Conservation (phyloP, 35 echinoderm and acorn worm genomes). For the Patiria miniata region DNA sequence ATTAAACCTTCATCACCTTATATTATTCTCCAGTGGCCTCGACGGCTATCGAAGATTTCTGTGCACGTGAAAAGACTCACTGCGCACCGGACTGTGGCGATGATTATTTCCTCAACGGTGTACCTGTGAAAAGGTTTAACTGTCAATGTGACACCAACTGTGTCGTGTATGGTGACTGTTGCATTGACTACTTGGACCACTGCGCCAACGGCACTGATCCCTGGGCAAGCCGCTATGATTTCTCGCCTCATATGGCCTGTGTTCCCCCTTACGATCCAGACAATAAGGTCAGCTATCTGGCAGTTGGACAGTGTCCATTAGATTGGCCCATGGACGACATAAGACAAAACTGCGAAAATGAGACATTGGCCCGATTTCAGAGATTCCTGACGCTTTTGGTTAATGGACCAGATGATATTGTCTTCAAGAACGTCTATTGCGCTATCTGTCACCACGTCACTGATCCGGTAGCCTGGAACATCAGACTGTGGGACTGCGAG, state of each 20-base stretch:
- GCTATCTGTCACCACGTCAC: slow-evolving; percentile 4
- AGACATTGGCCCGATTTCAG: neutral
- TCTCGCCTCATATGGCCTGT: neutral
- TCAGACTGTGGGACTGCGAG: neutral
- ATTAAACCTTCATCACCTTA: no score
- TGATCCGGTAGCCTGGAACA: neutral
- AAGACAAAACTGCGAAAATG: neutral
- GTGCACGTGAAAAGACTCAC: neutral
- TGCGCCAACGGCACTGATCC: neutral
- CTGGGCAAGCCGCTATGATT: no score
- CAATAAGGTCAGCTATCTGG: neutral
- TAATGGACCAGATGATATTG: neutral
- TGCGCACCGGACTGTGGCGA: no score
- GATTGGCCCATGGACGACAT: neutral
- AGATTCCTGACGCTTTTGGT: neutral
- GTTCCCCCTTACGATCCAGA: neutral
- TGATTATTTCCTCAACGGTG: no score
- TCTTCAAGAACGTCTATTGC: slow-evolving; percentile 18
- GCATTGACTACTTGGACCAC: slow-evolving; percentile 5
- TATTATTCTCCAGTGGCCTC: no score
- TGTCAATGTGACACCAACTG: slow-evolving; percentile 9
- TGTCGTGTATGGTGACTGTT: neutral
- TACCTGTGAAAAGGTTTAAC: neutral
- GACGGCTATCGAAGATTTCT: no score
- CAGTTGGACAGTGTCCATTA: neutral